Evolutionary conservation across 2,797 vertebrate genomes (phyloP), one percentile per base, ranked within the genome.

Genomic region (Onychomys torridus): DNA sequence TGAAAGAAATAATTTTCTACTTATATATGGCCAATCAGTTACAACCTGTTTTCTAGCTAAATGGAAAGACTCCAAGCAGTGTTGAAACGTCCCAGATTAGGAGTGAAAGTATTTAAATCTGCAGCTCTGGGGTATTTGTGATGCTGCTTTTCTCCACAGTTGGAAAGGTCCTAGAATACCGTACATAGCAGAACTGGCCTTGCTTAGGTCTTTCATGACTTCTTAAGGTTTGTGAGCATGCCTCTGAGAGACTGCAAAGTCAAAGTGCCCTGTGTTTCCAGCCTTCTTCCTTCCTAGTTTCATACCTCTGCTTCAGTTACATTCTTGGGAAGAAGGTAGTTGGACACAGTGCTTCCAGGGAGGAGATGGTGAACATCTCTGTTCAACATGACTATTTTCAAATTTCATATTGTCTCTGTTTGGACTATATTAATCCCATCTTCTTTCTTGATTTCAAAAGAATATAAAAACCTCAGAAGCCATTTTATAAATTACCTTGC

Each of bases 401-500:
- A 0, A 89, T 92, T 93, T 93, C 29, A 13, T 0, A 49, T 5
- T 78, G 32, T 81, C n/a, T 92, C 12, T 21, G 49, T 8, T 63
- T 55, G 21, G 17, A 34, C 46, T 77, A 0, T 43, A 49, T 82
- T 93, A 43, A 86, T 69, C 17, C 63, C 55, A 57, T 81, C 55
- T n/a, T 88, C 52, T 93, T 61, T 46, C 83, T 95, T 55, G 49
- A 79, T 92, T 96, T 95, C 11, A 61, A 93, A 37, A 87, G 90
- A 90, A 90, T 11, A 40, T 67, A 71, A 63, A 78, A 40, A 95
- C 29, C 71, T 84, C 46, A 75, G 57, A 77, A 96, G 67, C 4
- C 77, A 79, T 78, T 90, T 94, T 94, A 82, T 65, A 63, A 92
- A 83, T 96, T 90, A 75, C 82, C 73, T 95, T 93, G 69, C 95